Evolutionary conservation across 2,113 vertebrate species (phyloP).

Genomic region (Myanophis thanlyinensis): DNA sequence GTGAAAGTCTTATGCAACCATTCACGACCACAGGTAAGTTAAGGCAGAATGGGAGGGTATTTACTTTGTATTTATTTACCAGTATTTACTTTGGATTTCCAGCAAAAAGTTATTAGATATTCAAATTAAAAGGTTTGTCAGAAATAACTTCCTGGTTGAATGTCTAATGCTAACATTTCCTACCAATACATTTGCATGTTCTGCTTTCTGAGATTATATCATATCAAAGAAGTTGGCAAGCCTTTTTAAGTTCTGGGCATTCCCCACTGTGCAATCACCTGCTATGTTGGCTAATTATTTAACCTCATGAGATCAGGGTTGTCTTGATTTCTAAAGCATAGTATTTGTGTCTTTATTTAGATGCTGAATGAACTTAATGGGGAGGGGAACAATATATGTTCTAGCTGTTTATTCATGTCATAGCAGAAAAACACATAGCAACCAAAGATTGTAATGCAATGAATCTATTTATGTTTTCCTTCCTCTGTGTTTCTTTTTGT

Average conservation of each 20-base stretch:
- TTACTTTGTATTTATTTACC: too few relatives aligned
- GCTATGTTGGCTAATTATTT: not conserved
- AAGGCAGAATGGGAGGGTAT: too few relatives aligned
- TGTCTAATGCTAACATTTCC: not conserved
- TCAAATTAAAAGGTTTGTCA: not conserved
- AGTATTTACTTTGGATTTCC: too few relatives aligned
- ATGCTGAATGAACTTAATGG: not conserved
- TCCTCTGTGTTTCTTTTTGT: not conserved
- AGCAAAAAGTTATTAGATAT: too few relatives aligned
- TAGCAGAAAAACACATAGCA: not conserved
- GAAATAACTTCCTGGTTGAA: not conserved
- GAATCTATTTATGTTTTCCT: not conserved
- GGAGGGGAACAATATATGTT: not conserved
- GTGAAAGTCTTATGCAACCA: too few relatives aligned
- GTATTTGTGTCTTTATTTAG: not conserved
- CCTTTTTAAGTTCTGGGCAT: not conserved
- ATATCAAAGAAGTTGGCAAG: not conserved
- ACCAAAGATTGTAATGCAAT: not conserved
- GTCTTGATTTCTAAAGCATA: not conserved
- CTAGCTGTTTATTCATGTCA: not conserved
- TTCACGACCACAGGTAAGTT: too few relatives aligned
- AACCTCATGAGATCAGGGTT: not conserved
- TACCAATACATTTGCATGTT: not conserved
- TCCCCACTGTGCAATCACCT: not conserved
- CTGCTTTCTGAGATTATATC: not conserved